Evolutionary conservation across 2,113 vertebrate genomes (phyloP), one percentile per base, ranked within the genome.

Genomic region (Oceanodroma tethys): DNA sequence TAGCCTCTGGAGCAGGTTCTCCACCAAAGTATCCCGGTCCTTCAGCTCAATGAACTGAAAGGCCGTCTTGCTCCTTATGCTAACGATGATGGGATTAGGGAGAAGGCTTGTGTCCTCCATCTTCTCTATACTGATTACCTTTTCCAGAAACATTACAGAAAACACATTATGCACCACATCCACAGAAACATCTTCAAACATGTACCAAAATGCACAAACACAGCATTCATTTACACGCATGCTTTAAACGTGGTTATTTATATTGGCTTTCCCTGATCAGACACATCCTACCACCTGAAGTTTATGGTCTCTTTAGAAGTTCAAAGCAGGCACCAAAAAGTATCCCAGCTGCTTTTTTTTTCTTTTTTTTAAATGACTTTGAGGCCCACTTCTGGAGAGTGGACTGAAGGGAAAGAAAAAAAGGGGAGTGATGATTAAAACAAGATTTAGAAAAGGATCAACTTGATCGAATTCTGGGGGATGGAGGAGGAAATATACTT

Each of bases 11-110:
- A 98, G 98, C 65, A 99, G 97, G 42, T 93, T 98, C 79, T 99
- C 98, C 91, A 99, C 98, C 97, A 99, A 96, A 92, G 88, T 94
- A 10, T 99, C 99, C 25, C 99, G 93, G 71, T 99, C 98, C 93
- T 97, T 97, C 90, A 99, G 98, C 91, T 99, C 99, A 38, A 99
- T 99, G 93, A 99, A 98, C 98, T 99, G 99, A 97, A 99, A 99
- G 23, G 99, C 99, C 56, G 97, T 99, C 96, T 99, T 99, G 42
- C 98, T 99, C 63, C 99, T 97, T 74, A 99, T 86, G 52, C 99
- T 99, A 83, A 99, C 93, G 21, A 99, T 99, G 93, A 99, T 98
- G 11, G 99, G 99, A 74, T 99, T 98, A 4, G 99, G 99, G 22
- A 99, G 98, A 55, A 98, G 92, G n/a, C 97, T 98, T 4, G 99